Conservation (phyloP, 1,140 invertebrate genomes). For the Ceratitis capitata region DNA sequence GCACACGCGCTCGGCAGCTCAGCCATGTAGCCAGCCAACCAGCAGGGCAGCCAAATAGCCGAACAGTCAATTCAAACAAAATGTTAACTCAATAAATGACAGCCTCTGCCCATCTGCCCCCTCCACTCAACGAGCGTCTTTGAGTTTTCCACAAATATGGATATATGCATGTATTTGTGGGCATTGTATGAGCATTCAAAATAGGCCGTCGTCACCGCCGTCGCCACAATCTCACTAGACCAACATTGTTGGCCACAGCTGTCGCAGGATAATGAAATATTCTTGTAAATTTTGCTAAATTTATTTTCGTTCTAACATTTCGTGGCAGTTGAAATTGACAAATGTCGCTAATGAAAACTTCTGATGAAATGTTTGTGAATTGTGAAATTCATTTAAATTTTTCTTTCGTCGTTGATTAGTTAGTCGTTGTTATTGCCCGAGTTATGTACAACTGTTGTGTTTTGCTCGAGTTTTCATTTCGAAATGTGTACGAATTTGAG, state of each 20-base stretch:
- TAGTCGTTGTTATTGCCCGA: not conserved
- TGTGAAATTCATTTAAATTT: not conserved
- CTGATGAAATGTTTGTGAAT: conserved; percentile 11
- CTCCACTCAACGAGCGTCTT: not conserved
- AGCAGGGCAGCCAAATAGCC: not conserved
- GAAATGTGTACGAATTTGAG: not conserved
- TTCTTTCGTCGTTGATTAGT: not conserved
- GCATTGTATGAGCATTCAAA: not conserved
- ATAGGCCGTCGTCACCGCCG: not conserved
- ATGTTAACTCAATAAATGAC: conserved; percentile 3
- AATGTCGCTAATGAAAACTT: conserved; percentile 34
- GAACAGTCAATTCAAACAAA: not conserved
- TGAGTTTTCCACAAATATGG: not conserved
- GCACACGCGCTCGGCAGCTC: not conserved
- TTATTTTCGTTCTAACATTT: not conserved
- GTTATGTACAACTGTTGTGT: not conserved
- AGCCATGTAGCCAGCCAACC: too few relatives aligned
- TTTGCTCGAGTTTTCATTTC: not conserved
- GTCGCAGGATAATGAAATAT: conserved; percentile 25
- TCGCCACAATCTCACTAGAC: not conserved
- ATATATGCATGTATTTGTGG: not conserved
- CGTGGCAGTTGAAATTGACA: conserved; percentile 28
- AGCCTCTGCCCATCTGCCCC: not conserved
- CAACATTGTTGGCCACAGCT: not conserved
- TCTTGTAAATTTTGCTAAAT: conserved; percentile 9